Conservation (phyloP, 2,113 vertebrate genomes). For the Lophius piscatorius region DNA sequence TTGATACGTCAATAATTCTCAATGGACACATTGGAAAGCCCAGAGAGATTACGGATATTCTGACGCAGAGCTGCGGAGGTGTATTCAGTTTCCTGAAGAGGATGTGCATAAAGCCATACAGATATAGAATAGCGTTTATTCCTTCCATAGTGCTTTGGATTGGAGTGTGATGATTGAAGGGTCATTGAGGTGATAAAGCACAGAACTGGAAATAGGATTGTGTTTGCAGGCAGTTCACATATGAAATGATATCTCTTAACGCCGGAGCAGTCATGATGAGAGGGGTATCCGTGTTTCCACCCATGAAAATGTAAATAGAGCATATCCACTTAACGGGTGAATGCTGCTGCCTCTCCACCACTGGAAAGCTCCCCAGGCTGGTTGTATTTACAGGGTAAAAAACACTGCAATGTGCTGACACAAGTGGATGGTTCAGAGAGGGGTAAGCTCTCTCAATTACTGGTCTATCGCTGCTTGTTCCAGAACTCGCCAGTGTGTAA, state of each 20-base stretch:
- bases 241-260: slow-evolving; percentile 36
- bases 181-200: slow-evolving; percentile 58
- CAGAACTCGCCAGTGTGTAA: slow-evolving; percentile 12
- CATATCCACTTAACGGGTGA: slow-evolving; percentile 43
- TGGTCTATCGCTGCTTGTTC: slow-evolving; percentile 34
- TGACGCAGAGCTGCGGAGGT: neutral
- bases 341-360: slow-evolving; percentile 24
- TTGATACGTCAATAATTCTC: slow-evolving; percentile 44
- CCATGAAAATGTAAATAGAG: slow-evolving; percentile 50
- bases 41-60: slow-evolving; percentile 40
- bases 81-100: slow-evolving; percentile 26
- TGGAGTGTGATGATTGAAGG: slow-evolving; percentile 33
- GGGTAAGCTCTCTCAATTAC: slow-evolving; percentile 29
- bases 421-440: slow-evolving; percentile 41
- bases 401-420: slow-evolving; percentile 48
- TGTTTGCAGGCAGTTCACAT: slow-evolving; percentile 23
- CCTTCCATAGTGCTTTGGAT: slow-evolving; percentile 2
- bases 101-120: slow-evolving; percentile 13
- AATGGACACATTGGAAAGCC: slow-evolving; percentile 24
- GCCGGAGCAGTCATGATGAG: slow-evolving; percentile 34
- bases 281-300: slow-evolving; percentile 26
- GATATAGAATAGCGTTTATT: slow-evolving; percentile 17
- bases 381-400: slow-evolving; percentile 25
- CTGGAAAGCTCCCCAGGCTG: slow-evolving; percentile 33
- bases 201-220: slow-evolving; percentile 53